Base-by-base conservation (phyloP, 2,113 vertebrate genomes). In the Mirza zaza region DNA sequence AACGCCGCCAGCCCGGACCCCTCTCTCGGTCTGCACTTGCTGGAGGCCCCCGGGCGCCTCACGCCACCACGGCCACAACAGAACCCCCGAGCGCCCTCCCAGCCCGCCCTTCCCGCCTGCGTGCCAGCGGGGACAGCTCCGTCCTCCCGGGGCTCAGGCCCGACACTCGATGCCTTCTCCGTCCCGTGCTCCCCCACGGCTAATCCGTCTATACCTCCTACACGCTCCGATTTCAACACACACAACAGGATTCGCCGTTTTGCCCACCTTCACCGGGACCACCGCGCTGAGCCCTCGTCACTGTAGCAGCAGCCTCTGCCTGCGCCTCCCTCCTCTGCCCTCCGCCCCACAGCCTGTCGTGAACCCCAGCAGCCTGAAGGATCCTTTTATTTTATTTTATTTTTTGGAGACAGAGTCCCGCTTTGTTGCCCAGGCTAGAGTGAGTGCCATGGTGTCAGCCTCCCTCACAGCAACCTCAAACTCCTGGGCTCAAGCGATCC, bases 321-420 rank as follows among this genome's bases (percentile, higher is more conserved):
- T 2, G 1, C 55, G 36, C 45, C 77, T 61, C 23, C 71, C n/a
- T 57, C 55, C 55, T 73, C 91, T 81, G 9, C 52, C 65, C 23
- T n/a, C 57, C 45, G 32, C 18, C 20, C 23, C n/a, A 1, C 4
- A 63, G 23, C 83, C 70, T 52, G 45, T 65, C 68, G 15, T 63
- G 42, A 11, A n/a, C 79, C 79, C 34, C 15, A 39, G 85, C 50
- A 82, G 79, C 88, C 87, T 65, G 83, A 81, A 81, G 42, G 90
- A 55, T 71, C 70, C 61, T 73, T 59, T 77, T 76, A 48, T 45
- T 8, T 45, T 45, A 7, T 45, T 45, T 45, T 45, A 45, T 42
- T 42, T 42, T 42, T 42, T 42, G 4, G 42, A 42, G 42, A 79
- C 68, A 55, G 70, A 8, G n/a, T 55, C 76, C 6, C 42, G 6